phyloP scores from a whole-genome alignment of 2,113 vertebrate species.

The Heterocephalus glaber region DNA sequence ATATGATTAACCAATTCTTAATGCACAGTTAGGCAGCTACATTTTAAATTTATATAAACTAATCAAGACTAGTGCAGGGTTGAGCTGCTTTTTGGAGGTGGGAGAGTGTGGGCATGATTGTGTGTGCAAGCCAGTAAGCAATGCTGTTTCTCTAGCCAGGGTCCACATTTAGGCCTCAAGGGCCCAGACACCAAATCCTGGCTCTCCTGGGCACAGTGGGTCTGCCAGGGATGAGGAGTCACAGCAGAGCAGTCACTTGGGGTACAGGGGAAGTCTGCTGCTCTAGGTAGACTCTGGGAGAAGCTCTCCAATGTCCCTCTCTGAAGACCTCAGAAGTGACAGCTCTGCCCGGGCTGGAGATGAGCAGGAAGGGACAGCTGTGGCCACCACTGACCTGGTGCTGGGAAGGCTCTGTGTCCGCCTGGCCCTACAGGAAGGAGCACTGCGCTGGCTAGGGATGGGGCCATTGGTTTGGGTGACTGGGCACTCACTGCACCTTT shows the following conservation, averaged over 20 bases:
- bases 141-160: neutral
- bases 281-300: neutral
- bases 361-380: neutral
- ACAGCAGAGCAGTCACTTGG: neutral
- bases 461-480: neutral
- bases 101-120: neutral
- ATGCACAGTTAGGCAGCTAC: neutral
- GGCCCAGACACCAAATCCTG: neutral
- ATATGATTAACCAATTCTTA: neutral
- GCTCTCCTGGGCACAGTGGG: neutral
- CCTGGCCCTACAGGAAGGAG: neutral
- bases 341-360: neutral
- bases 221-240: neutral
- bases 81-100: neutral
- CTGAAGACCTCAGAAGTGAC: neutral
- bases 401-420: neutral
- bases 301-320: neutral
- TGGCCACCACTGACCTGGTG: neutral
- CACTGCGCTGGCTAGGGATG: neutral
- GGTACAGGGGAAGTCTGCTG: neutral
- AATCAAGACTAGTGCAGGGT: neutral
- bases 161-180: neutral
- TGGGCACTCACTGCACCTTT: neutral
- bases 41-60: neutral
- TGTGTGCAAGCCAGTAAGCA: neutral